Evolutionary conservation across 2,888 invertebrate genomes (phyloP).

Genomic region (Phyllotreta striolata): DNA sequence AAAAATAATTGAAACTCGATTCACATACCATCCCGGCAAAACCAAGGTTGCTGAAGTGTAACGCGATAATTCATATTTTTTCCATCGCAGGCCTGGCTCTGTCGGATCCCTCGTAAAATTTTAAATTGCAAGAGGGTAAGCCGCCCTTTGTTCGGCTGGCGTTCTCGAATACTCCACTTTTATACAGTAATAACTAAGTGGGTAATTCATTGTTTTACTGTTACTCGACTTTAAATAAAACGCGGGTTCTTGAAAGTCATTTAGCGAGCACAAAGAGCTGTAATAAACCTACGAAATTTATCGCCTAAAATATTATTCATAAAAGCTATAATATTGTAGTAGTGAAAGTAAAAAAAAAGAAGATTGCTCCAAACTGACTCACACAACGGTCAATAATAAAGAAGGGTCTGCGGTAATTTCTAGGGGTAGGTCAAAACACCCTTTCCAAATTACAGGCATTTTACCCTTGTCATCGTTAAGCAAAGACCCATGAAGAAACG

Average conservation of each 20-base stretch:
- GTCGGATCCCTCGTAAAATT: conserved; percentile 19
- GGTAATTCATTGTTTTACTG: conserved; percentile 12
- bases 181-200: conserved; percentile 19
- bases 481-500: conserved; percentile 4
- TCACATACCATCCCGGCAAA: background rate
- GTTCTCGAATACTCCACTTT: conserved; percentile 2
- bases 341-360: background rate
- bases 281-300: conserved; percentile 1
- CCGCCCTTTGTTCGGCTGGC: conserved; percentile 2
- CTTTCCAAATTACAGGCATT: conserved; percentile 2
- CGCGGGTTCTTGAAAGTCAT: background rate
- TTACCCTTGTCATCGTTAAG: conserved; percentile 14
- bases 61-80: conserved; percentile 4
- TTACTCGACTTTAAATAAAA: conserved; percentile 8
- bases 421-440: conserved; percentile 14
- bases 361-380: conserved; percentile 7
- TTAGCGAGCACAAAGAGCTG: background rate
- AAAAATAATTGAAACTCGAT: too few relatives aligned
- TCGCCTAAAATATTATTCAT: background rate
- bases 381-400: conserved; percentile 1
- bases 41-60: background rate
- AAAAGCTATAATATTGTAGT: too few relatives aligned
- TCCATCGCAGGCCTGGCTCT: conserved; percentile 4
- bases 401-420: conserved; percentile 11
- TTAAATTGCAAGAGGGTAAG: conserved; percentile 17